Base-by-base conservation (phyloP, 1,140 invertebrate genomes). In the Yoshiicerus persimilis region DNA sequence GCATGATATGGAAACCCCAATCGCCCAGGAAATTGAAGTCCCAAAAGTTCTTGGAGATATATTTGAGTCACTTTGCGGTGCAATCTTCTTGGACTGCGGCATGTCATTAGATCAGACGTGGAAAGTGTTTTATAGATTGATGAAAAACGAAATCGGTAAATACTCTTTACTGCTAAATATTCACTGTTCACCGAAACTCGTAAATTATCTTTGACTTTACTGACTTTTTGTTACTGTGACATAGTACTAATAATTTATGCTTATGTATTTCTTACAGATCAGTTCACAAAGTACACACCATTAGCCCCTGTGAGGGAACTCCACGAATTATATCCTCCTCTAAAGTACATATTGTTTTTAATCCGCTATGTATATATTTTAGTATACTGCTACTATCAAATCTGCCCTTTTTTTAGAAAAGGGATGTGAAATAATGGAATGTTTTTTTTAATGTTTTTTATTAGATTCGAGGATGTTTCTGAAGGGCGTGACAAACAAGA, bases 41-140 rank as follows among this genome's bases (percentile, higher is more conserved):
- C 98, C 98, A 0, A 99, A 99, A 94, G 95, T 96, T n/a, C 93
- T 99, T 20, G 97, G 97, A 4, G 98, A 99, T 92, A 94, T 99
- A 75, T 97, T 98, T 92, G 98, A 99, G 93, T 97, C 98, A 0
- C 91, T 98, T 0, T 96, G 96, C 84, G 98, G 97, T 10, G 98
- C 98, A 0, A 95, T 99, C 88, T 99, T 96, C 92, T 92, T 99
- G 10, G 98, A 99, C 93, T 95, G 95, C 92, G 95, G 94, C 16
- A 96, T 96, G 91, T 93, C 95, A 92, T 92, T 99, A n/a, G 92
- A 95, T 13, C 93, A 93, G 4, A 96, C 97, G 0, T 99, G 98
- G 98, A 92, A 94, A 30, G 94, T 99, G 0, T 94, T 97, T 89
- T 97, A 96, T 91, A 92, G 92, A 27, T 92, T 97, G 1, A 96